Conservation (phyloP, 2,113 vertebrate species). For the Tor tambroides region DNA sequence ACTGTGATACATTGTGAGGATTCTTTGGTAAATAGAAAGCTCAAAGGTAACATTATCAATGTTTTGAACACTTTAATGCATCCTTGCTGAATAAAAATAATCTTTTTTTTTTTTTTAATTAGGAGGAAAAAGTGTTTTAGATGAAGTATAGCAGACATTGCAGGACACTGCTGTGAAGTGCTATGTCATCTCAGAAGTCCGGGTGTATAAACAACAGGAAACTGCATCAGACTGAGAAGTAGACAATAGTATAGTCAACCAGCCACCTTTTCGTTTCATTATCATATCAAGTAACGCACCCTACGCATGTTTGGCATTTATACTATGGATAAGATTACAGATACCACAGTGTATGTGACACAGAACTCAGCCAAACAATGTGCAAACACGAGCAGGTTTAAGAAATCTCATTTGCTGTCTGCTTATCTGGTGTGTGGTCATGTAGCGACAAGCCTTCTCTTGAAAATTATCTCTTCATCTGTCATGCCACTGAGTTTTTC, state of each 20-base stretch:
- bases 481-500: conserved; percentile 60
- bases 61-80: too few relatives aligned
- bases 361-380: neutral
- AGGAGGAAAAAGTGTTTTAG: too few relatives aligned
- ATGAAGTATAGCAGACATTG: neutral
- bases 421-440: conserved; percentile 29
- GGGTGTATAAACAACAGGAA: neutral
- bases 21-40: too few relatives aligned
- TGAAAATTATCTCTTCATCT: conserved; percentile 56
- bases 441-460: conserved; percentile 59
- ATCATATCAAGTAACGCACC: neutral
- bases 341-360: neutral
- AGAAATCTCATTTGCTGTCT: conserved; percentile 6
- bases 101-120: too few relatives aligned
- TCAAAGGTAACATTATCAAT: too few relatives aligned
- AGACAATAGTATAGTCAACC: neutral
- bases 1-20: too few relatives aligned
- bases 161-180: neutral
- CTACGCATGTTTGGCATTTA: neutral
- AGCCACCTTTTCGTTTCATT: neutral
- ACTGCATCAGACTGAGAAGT: neutral
- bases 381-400: neutral
- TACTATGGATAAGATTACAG: conserved; percentile 6
- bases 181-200: neutral
- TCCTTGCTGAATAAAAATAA: too few relatives aligned